A percentile compares a stretch with the other conserved stretches of the same genome.
Conservation (phyloP, 2,888 invertebrate species). For the Phyllotreta striolata region DNA sequence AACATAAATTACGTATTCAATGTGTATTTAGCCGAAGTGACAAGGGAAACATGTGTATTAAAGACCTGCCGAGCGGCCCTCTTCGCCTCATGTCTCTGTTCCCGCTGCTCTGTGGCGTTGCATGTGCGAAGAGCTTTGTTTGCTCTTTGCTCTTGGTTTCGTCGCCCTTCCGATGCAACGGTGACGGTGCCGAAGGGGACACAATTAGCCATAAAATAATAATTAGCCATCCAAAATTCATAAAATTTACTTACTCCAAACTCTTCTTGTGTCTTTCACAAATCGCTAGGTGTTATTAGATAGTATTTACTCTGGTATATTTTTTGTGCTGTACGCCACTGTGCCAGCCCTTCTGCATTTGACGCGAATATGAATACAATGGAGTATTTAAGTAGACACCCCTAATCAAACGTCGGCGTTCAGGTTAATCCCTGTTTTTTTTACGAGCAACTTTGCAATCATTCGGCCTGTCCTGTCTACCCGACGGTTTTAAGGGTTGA, state of each 20-base stretch:
- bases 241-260: constrained; percentile 18
- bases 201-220: too few relatives aligned
- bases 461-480: constrained; percentile 1
- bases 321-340: not conserved
- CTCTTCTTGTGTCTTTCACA: not conserved
- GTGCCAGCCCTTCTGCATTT: constrained; percentile 18
- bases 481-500: constrained; percentile 2
- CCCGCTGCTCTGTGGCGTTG: constrained; percentile 16
- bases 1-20: constrained; percentile 57
- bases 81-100: constrained; percentile 23
- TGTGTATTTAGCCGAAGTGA: constrained; percentile 63
- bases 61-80: constrained; percentile 46
- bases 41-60: constrained; percentile 53
- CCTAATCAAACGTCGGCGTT: constrained; percentile 33
- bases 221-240: too few relatives aligned
- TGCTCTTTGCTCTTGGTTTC: constrained; percentile 47
- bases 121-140: constrained; percentile 49
- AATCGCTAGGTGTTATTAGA: too few relatives aligned
- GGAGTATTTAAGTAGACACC: constrained; percentile 39
- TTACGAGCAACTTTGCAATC: constrained; percentile 22
- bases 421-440: constrained; percentile 35
- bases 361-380: constrained; percentile 36
- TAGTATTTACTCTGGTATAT: too few relatives aligned
- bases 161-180: constrained; percentile 39
- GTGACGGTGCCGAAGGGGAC: too few relatives aligned